Evolutionary conservation across 2,888 invertebrate genomes (phyloP).

Genomic region (Erebia aethiops): DNA sequence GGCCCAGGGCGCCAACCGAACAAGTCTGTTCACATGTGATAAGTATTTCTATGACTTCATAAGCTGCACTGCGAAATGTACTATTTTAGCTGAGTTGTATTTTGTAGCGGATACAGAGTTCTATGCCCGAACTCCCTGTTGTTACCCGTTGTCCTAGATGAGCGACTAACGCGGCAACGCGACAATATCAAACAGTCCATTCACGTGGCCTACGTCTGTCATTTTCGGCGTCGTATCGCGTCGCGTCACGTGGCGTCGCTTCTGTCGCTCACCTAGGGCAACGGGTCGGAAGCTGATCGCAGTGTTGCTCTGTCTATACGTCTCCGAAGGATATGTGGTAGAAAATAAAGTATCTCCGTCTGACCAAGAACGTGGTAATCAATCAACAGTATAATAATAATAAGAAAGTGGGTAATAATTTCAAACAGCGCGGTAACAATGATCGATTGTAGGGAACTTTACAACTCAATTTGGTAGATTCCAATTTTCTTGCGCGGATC

Average conservation of each 20-base stretch:
- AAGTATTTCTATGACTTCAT: constrained; percentile 30
- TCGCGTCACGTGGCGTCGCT: no score
- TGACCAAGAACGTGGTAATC: constrained; percentile 2
- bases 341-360: no score
- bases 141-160: no score
- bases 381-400: constrained; percentile 22
- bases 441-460: constrained; percentile 32
- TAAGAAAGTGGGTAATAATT: constrained; percentile 31
- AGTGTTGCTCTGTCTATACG: no score
- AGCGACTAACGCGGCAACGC: no score
- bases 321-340: no score
- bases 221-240: no score
- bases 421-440: constrained; percentile 30
- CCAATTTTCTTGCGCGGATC: constrained; percentile 28
- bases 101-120: background rate
- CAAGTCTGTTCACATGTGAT: constrained; percentile 26
- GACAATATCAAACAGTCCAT: no score
- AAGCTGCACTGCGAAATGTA: constrained; percentile 18
- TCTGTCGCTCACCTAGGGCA: no score
- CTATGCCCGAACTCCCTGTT: background rate
- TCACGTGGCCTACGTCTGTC: no score
- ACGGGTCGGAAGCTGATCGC: no score
- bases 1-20: background rate
- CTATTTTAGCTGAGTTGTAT: background rate
- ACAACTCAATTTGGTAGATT: constrained; percentile 35